A percentile compares a stretch with the other conserved stretches of the same genome.
phyloP scores from a whole-genome alignment of 2,113 vertebrate species.

The Diglossa brunneiventris region DNA sequence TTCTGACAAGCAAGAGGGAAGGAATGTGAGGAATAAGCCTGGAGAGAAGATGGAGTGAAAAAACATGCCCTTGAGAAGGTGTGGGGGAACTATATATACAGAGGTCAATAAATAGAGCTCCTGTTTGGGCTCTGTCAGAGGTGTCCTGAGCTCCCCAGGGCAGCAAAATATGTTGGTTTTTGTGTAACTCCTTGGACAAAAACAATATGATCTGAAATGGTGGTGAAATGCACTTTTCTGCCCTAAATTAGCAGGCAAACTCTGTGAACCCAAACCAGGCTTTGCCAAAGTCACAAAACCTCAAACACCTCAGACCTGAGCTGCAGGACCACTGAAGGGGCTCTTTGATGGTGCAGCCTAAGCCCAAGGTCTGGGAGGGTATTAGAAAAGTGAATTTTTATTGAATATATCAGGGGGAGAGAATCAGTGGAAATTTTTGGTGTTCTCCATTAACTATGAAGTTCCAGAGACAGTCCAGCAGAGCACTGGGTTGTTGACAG shows the following conservation, averaged over 20 bases:
- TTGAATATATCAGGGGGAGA: not conserved
- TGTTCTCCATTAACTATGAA: not conserved
- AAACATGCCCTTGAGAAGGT: not conserved
- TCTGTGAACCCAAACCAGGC: not conserved
- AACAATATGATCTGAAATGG: not conserved
- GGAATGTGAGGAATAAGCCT: not conserved
- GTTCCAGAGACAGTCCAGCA: not conserved
- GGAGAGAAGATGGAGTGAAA: not conserved
- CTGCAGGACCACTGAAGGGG: not conserved
- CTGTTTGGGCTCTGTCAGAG: not conserved
- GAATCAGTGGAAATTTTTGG: not conserved
- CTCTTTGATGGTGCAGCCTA: not conserved
- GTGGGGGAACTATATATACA: not conserved
- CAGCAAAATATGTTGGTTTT: not conserved
- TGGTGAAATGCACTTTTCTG: not conserved
- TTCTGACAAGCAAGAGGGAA: not conserved
- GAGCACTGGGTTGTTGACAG: not conserved
- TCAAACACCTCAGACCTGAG: not conserved
- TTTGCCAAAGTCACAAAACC: not conserved
- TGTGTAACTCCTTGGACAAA: not conserved
- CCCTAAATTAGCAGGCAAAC: conserved; percentile 19
- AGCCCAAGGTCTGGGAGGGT: not conserved
- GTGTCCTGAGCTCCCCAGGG: not conserved
- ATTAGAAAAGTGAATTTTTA: not conserved
- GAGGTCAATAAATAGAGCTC: not conserved